Evolutionary conservation across 2,888 invertebrate genomes (phyloP).

Genomic region (Melipona bicolor): DNA sequence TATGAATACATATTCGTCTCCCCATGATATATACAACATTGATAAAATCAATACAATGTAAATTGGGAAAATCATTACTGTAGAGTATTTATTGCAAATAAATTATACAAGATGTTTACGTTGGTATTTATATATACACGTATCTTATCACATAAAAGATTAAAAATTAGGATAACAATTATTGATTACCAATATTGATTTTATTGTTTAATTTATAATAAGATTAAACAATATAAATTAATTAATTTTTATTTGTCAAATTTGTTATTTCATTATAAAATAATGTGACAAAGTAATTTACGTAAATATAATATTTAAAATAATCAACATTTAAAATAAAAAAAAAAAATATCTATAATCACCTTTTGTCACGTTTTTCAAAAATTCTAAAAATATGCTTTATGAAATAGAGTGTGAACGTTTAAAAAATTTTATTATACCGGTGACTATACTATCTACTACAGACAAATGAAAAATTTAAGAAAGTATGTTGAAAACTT

Average conservation of each 20-base stretch:
- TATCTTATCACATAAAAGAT: neutral
- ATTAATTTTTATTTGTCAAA: neutral
- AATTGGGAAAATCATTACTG: conserved; percentile 22
- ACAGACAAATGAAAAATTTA: neutral
- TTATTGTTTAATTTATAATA: neutral
- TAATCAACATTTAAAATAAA: neutral
- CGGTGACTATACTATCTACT: neutral
- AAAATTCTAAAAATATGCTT: neutral
- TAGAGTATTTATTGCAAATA: conserved; percentile 29
- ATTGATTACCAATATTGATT: neutral
- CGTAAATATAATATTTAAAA: neutral
- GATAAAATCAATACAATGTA: conserved; percentile 28
- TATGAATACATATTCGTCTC: conserved; percentile 31
- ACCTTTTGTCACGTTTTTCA: neutral
- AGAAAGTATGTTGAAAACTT: neutral
- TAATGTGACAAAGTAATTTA: neutral
- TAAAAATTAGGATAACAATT: neutral
- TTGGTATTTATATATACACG: conserved; percentile 1
- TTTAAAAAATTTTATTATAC: neutral
- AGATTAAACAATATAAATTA: neutral
- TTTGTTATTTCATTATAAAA: neutral
- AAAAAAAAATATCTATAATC: neutral
- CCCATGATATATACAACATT: conserved; percentile 26
- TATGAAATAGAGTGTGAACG: neutral
- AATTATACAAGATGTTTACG: neutral